Conservation (phyloP, 2,113 vertebrate genomes). For the Muscicapa adusta region DNA sequence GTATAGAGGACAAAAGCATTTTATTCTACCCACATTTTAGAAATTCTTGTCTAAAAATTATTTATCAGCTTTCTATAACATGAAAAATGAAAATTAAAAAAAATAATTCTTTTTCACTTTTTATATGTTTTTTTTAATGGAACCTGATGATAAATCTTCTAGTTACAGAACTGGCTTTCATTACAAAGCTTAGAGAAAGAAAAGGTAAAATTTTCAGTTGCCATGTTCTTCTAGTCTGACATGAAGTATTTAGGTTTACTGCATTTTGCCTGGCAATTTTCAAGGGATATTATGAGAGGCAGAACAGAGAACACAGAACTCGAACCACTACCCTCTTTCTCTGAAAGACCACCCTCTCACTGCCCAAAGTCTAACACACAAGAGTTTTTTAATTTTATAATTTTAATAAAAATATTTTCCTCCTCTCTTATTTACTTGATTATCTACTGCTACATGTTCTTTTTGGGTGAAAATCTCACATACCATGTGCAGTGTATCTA, state of each 20-base stretch:
- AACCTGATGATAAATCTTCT: neutral
- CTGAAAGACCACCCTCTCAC: neutral
- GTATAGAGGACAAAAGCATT: neutral
- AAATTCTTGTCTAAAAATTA: neutral
- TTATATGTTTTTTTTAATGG: neutral
- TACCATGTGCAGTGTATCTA: neutral
- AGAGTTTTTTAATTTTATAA: neutral
- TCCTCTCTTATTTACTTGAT: conserved; percentile 15
- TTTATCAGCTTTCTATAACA: neutral
- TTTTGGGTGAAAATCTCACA: neutral
- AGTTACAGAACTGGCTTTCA: neutral
- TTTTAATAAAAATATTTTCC: neutral
- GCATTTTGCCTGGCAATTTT: neutral
- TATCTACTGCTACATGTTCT: neutral
- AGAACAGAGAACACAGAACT: neutral
- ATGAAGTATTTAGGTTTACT: neutral
- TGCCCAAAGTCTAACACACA: neutral
- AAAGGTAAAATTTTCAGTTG: neutral
- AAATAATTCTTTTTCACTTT: neutral
- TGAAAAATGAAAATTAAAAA: neutral
- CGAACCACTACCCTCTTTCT: neutral
- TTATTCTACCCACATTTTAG: neutral
- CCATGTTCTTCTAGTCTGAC: neutral
- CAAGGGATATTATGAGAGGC: neutral
- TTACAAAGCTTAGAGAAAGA: neutral